Base-by-base conservation (phyloP, 2,797 vertebrate genomes). In the Pteropus rufus region DNA sequence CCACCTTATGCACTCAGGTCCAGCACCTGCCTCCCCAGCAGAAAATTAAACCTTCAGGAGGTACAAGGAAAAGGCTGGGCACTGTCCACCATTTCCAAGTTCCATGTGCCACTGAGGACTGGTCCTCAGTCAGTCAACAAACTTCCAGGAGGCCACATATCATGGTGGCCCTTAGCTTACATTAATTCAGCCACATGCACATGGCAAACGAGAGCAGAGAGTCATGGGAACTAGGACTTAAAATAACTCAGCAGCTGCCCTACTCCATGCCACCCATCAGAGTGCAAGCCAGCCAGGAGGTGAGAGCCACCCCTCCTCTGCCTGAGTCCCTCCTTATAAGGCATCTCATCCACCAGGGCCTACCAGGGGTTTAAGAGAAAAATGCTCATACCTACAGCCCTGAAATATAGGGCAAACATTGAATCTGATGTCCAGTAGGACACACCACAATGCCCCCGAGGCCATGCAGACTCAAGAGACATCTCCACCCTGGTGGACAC, bases 31-130 rank as follows among this genome's bases (percentile, higher is more conserved):
- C 15, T 65, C 69, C 21, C 0, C 4, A 26, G 39, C 29, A 64
- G 36, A 5, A 81, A 58, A 0, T 1, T 19, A 77, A 29, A 31
- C 10, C 64, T 69, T 24, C 77, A 11, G 62, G 58, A 76, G 44
- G 21, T 3, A 21, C 15, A 10, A 23, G 58, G 52, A 60, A 12
- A 49, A 60, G 41, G 49, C 49, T 16, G 23, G 31, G 58, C 49
- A 12, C 79, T 34, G 24, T 39, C 75, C 7, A 24, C 16, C 69
- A 44, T 1, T 26, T 26, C 84, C 79, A 62, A 5, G 52, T 69
- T 34, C 75, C 31, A 7, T 0, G 4, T 39, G 46, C 36, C 1
- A 0, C 46, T 9, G 14, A 58, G 9, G 9, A 10, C 34, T 24
- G 8, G 26, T 34, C 89, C 41, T 49, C 60, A 31, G 9, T 56